Base-by-base conservation (phyloP, 2,113 vertebrate genomes). In the Chaetops frenatus region DNA sequence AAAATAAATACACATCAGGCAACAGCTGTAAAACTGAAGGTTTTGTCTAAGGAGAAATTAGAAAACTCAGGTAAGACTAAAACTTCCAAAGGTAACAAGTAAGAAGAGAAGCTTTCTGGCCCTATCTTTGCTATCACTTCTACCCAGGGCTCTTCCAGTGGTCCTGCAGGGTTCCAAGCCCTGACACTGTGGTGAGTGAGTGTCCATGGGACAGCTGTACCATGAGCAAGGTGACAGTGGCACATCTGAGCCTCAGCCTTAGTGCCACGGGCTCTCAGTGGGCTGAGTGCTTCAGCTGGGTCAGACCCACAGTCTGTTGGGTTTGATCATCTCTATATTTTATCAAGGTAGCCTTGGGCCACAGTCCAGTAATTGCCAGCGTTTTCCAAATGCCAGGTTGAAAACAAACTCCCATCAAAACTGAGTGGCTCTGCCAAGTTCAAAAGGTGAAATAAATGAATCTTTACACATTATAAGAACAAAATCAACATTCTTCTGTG, bases 401-500 rank as follows among this genome's bases (percentile, higher is more conserved):
- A 77, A 96, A 95, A 96, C 70, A 88, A 94, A 81, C 74, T 95
- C 94, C 87, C 94, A 44, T 96, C 88, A 85, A 97, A 97, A 95
- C 38, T 86, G 96, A 97, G 89, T 85, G 97, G 97, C 94, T 97
- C 97, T 97, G 95, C 84, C 94, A 97, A 96, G 98, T 98, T 98
- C 97, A 98, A 98, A 98, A 98, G 98, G 97, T 98, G 98, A 98
- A 98, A 98, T 97, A 98, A 97, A 98, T 98, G 97, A 98, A 98
- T 98, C 97, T 98, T 98, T 98, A 97, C 97, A 98, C 97, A 97
- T 97, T 97, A 97, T 97, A 97, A 98, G 97, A 97, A 97, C 97
- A 96, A 73, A 96, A 97, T 97, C 96, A 94, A 97, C 98, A 97
- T 98, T 98, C 97, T 97, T 98, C 97, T 95, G 97, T 98, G 97